These are phyloP conservation scores for Felis chaus DNA, from an alignment of 2,113 vertebrate species.

Conservation along the genomic window DNA sequence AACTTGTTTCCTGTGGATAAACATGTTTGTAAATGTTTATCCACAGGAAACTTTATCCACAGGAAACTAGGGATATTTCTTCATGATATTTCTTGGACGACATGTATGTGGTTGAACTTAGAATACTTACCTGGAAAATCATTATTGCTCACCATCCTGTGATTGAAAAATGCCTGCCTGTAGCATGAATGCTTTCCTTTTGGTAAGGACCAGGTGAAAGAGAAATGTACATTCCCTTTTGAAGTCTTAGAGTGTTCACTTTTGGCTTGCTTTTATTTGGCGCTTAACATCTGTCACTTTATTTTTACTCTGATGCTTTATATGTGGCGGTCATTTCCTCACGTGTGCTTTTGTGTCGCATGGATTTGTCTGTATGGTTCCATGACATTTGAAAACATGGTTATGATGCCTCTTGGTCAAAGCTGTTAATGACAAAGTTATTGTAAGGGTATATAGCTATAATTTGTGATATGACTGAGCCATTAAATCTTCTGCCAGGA, in stretches of 20 bases:
- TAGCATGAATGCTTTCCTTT: not conserved
- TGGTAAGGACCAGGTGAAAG: not conserved
- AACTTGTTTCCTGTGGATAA: conserved; percentile 4
- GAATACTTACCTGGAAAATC: conserved; percentile 40
- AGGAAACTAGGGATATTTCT: not conserved
- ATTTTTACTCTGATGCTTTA: conserved; percentile 45
- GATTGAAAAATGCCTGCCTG: conserved; percentile 26
- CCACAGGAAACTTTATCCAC: not conserved
- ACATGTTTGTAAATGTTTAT: not conserved
- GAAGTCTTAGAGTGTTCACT: conserved; percentile 29
- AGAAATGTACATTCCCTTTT: not conserved
- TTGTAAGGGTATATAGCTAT: not conserved
- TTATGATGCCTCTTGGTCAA: not conserved
- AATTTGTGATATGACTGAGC: conserved; percentile 21
- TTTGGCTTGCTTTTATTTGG: conserved; percentile 52
- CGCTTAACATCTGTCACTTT: conserved; percentile 45
- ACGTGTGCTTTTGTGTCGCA: conserved; percentile 58
- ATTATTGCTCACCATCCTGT: not conserved
- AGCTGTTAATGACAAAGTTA: not conserved
- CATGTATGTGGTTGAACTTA: not conserved
- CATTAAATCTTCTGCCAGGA: not conserved
- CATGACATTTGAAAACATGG: conserved; percentile 21
- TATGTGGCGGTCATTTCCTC: conserved; percentile 34
- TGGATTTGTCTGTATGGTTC: conserved; percentile 46
- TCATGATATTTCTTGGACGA: not conserved